Evolutionary conservation across 2,797 vertebrate species (phyloP), one percentile per base, ranked within the genome.

Genomic region (Galago senegalensis): DNA sequence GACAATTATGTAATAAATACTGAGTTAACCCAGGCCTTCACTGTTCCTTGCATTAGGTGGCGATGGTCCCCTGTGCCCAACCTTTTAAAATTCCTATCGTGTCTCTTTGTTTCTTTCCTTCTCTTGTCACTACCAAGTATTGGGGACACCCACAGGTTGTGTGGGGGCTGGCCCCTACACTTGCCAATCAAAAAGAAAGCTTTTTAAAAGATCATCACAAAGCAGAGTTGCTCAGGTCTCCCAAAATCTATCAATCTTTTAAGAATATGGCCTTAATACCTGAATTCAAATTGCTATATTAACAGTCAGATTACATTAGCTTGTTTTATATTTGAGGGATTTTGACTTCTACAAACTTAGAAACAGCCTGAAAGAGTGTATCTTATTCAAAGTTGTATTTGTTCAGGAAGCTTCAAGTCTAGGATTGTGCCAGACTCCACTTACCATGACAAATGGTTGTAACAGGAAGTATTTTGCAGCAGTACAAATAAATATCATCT

Each of bases 381-480:
- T 77, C 4, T 1, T 79, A 34, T 87, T 83, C n/a, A 84, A 87
- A 83, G 82, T 84, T 11, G 21, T 58, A 58, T 96, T 94, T 97
- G 37, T 70, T 72, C 63, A 97, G 20, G 63, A 20, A 70, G 12
- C 8, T 23, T 76, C 37, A 58, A 53, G n/a, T 14, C 34, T 27
- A 31, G 25, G 34, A 18, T n/a, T 61, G 3, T 72, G 46, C 81
- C n/a, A 29, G 40, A 40, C 76, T 79, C 37, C 40, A 87, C 31
- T 79, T 76, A 87, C n/a, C 37, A 61, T 83, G 77, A 88, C 46
- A 94, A 76, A 92, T 23, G 77, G 31, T 77, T 72, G 34, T 14
- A 49, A 61, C 13, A 20, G 49, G 34, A 37, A 27, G 12, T 46
- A 56, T 86, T 90, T 75, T 77, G 40, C 21, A 67, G 7, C 31